Evolutionary conservation across 2,888 invertebrate species (phyloP).

Genomic region (Seira sanloemensis): DNA sequence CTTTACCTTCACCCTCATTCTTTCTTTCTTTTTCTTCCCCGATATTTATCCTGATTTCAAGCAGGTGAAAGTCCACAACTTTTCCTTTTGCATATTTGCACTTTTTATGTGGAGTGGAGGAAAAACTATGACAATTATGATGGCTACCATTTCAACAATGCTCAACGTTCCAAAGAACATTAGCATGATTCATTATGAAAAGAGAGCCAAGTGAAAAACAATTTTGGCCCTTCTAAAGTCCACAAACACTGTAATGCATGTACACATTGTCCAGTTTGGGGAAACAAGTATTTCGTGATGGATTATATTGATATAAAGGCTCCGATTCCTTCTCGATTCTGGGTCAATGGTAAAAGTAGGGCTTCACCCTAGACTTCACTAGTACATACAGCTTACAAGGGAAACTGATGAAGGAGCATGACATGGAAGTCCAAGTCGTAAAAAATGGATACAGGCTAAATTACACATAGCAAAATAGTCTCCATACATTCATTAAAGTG

Average conservation of each 20-base stretch:
- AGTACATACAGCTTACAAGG: too few relatives aligned
- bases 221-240: not conserved
- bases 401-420: too few relatives aligned
- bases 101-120: not conserved
- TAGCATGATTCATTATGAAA: slow-evolving; percentile 16
- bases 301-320: slow-evolving; percentile 19
- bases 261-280: not conserved
- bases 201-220: not conserved
- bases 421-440: not conserved
- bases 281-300: not conserved
- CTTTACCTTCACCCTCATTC: slow-evolving; percentile 2
- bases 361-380: slow-evolving; percentile 23
- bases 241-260: not conserved
- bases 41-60: not conserved
- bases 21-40: not conserved
- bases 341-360: slow-evolving; percentile 60
- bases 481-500: too few relatives aligned
- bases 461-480: not conserved
- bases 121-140: not conserved
- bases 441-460: not conserved
- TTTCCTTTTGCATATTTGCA: not conserved
- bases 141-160: not conserved
- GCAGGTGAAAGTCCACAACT: not conserved
- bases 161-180: not conserved
- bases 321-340: slow-evolving; percentile 35